Conservation (phyloP, 2,113 vertebrate genomes). For the Nycticorax nycticorax region DNA sequence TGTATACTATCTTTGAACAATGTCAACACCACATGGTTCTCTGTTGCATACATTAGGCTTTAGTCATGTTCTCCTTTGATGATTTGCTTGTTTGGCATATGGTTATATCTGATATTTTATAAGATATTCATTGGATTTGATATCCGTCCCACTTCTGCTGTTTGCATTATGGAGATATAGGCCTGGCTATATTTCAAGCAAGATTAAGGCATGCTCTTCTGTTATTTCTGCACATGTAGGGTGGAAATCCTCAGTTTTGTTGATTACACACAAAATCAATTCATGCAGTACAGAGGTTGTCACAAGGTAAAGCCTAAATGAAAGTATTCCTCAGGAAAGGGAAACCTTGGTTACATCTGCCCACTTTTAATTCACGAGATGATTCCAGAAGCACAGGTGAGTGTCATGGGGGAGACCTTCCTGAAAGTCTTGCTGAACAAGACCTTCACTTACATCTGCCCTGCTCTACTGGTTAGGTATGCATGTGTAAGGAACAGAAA, state of each 20-base stretch:
- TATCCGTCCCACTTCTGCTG: background rate
- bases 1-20: background rate
- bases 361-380: background rate
- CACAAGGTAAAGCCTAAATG: background rate
- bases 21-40: background rate
- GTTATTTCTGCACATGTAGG: background rate
- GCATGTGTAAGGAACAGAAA: background rate
- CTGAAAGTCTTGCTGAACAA: background rate
- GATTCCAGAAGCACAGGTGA: background rate
- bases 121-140: background rate
- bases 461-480: background rate
- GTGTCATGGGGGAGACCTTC: background rate
- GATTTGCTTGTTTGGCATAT: background rate
- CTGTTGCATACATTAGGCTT: background rate
- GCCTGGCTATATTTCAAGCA: background rate
- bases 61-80: background rate
- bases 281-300: background rate
- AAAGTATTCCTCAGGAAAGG: background rate
- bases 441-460: background rate
- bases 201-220: background rate
- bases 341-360: background rate
- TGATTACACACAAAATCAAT: background rate
- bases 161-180: background rate
- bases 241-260: background rate
- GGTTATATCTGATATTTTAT: background rate